phyloP scores from a whole-genome alignment of 2,113 vertebrate genomes.

The Erinaceus europaeus region DNA sequence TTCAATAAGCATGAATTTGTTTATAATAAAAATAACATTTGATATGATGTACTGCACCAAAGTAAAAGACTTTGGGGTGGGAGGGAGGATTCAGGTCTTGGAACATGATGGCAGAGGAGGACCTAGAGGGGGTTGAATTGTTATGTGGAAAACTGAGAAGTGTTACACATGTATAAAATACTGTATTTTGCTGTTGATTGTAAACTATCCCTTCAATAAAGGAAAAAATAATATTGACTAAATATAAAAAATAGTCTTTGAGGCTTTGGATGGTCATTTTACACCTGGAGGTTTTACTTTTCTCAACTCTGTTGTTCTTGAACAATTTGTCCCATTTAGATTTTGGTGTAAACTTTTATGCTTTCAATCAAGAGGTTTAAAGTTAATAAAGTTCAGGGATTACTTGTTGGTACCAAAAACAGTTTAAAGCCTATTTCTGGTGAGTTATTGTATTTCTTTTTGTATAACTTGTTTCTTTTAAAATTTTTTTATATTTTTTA shows the following conservation, averaged over 20 bases:
- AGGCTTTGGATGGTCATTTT: not conserved
- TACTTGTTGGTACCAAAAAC: not conserved
- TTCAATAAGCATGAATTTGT: not conserved
- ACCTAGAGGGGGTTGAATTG: no score
- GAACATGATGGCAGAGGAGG: no score
- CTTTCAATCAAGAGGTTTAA: constrained; percentile 17
- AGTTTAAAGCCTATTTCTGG: not conserved
- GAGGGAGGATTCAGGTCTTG: no score
- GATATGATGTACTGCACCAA: no score
- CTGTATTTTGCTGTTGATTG: no score
- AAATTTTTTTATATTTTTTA: no score
- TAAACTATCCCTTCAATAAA: no score
- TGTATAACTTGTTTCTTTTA: no score
- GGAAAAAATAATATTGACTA: constrained; percentile 1
- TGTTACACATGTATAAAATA: no score
- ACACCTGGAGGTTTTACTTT: constrained; percentile 5
- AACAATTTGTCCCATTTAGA: not conserved
- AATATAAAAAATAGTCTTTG: not conserved
- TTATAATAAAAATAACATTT: no score
- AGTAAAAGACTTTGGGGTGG: no score
- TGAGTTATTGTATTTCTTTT: not conserved
- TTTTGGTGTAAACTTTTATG: not conserved
- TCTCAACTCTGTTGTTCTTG: not conserved
- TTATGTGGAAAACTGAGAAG: no score
- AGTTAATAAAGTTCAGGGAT: not conserved